Evolutionary conservation across 1,140 invertebrate species (phyloP), one percentile per base, ranked within the genome.

Genomic region (Sycobia sp.): DNA sequence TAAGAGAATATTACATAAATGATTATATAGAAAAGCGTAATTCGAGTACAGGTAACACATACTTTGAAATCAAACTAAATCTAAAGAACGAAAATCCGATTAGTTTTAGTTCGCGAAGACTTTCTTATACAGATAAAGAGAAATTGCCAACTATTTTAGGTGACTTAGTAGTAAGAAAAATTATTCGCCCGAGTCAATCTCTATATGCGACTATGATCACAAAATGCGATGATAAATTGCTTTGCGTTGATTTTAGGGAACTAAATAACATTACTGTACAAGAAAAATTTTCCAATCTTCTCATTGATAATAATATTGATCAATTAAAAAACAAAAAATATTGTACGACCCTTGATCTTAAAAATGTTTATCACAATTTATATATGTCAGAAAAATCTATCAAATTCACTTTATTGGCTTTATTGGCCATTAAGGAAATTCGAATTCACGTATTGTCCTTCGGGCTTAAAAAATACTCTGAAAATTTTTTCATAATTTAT

Each of bases 181-280:
- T 70, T 14, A 73, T 76, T 53, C 44, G 69, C 29, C 64, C 66
- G 3, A 73, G 69, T 43, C 29, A 68, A 9, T 74, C 75, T 11
- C 65, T 71, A 23, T 76, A 71, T 58, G 68, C 69, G 2, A 73
- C 71, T 23, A 10, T 11, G 1, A 34, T 2, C 7, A 18, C 11
- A 74, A 27, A 73, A 72, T 0, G 69, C 57, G 43, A 70, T 74
- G 25, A 73, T 20, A 32, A 8, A 4, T 8, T 7, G n/a, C n/a
- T 84, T 18, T 84, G 82, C 62, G 61, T 43, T 8, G 82, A 84
- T 66, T 84, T 75, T 58, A 44, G 79, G 18, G 20, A 53, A n/a
- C 41, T 84, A 0, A 85, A 85, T 65, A 36, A 51, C 0, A 60
- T 75, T 7, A 84, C 77, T 0, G 59, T 62, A 2, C 66, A 72